Evolutionary conservation across 2,113 vertebrate genomes (phyloP), one percentile per base, ranked within the genome.

Genomic region (Donacobius atricapilla): DNA sequence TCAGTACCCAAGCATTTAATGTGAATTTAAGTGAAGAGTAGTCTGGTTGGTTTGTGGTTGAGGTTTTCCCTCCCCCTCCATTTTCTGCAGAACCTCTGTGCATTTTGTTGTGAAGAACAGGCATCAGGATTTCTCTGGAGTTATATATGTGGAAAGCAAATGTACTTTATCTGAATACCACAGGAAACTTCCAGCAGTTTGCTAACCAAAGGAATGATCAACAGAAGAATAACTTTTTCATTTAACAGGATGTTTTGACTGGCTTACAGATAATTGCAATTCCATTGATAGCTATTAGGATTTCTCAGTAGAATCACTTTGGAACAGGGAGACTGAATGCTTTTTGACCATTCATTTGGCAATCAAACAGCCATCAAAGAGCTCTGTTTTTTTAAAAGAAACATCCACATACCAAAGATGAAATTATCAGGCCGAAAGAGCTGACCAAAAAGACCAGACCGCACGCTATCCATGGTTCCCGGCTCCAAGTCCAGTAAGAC

Each of bases 381-480:
- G 33, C 9, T 90, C 47, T 76, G 25, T 1, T 50, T 66, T 77
- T 64, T 22, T 72, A 66, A 48, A 69, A 42, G 50, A 60, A 45
- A 61, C 2, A 3, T 87, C 23, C 56, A 96, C 98, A 94, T 98
- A 99, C 99, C 99, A 18, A 99, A 99, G 94, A 99, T 99, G 97
- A 99, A 99, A 97, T 99, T 99, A 97, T 99, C 99, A 0, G 99
- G 99, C 91, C 99, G 98, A 93, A 99, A 99, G 63, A 99, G 99
- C 73, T 99, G 99, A 80, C 99, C 99, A 22, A 99, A 99, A 75
- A 98, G 98, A 85, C 99, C 99, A 1, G 99, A 99, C 33, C 99
- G 97, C 69, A 99, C 99, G 66, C 99, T 99, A 95, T 99, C 99
- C 99, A 99, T 99, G 83, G 99, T 99, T 94, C 99, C 99, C 0